Conservation (phyloP, 2,113 vertebrate species). For the Phrynosoma blainvillii region DNA sequence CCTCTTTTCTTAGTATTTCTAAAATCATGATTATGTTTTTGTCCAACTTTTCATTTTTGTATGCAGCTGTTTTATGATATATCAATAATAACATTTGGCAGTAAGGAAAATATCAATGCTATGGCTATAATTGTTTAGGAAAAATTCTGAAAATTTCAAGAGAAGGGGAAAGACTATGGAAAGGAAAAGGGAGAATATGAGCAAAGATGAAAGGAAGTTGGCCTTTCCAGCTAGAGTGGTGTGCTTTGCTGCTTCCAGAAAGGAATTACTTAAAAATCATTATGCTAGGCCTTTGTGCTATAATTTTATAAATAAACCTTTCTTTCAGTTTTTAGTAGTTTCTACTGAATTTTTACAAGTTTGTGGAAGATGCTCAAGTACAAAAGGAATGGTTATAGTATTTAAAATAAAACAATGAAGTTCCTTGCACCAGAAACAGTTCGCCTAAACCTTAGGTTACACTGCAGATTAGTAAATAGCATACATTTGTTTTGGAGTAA, state of each 20-base stretch:
- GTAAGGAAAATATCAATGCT: neutral
- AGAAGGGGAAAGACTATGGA: neutral
- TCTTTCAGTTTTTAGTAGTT: too few relatives aligned
- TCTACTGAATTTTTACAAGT: neutral
- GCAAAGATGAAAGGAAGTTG: neutral
- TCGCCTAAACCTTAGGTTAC: too few relatives aligned
- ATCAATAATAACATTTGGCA: too few relatives aligned
- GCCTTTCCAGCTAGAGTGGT: neutral
- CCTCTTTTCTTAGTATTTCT: slow-evolving; percentile 15
- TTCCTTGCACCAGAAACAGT: too few relatives aligned
- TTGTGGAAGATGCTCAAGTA: slow-evolving; percentile 16
- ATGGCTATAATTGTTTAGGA: neutral
- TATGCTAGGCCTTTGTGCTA: neutral
- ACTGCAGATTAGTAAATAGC: neutral
- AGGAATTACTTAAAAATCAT: neutral
- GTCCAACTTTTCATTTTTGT: neutral
- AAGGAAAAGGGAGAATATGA: neutral
- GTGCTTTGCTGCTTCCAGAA: neutral
- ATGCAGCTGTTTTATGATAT: neutral
- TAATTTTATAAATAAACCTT: neutral
- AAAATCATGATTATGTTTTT: neutral
- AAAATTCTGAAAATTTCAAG: neutral
- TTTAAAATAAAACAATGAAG: too few relatives aligned
- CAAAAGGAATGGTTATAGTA: too few relatives aligned
- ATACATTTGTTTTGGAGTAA: neutral